A percentile compares a stretch with the other conserved stretches of the same genome.
Evolutionary conservation across 2,113 vertebrate species (phyloP).

Genomic region (Macroglossus sobrinus): DNA sequence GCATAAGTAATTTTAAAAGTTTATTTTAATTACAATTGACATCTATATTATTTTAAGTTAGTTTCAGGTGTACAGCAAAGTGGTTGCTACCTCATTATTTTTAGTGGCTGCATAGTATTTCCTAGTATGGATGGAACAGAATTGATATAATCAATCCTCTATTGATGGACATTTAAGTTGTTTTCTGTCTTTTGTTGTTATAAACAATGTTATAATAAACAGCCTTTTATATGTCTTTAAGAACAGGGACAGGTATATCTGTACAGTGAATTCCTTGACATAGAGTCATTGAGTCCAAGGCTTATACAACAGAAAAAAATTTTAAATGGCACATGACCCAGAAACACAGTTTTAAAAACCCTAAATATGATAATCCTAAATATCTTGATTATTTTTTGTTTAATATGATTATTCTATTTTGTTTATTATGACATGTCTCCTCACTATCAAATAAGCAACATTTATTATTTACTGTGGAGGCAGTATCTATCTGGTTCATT

Average conservation of each 20-base stretch:
- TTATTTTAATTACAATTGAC: too few relatives aligned
- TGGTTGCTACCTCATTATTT: not conserved
- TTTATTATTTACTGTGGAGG: not conserved
- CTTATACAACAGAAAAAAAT: not conserved
- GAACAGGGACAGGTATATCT: not conserved
- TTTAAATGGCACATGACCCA: not conserved
- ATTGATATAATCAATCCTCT: not conserved
- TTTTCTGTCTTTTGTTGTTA: not conserved
- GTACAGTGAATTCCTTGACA: not conserved
- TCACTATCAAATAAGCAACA: not conserved
- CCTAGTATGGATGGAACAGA: not conserved
- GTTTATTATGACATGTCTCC: not conserved
- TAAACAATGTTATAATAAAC: not conserved
- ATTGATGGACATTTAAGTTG: not conserved
- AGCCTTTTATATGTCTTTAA: not conserved
- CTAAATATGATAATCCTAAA: not conserved
- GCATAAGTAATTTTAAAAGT: too few relatives aligned
- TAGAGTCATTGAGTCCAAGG: not conserved
- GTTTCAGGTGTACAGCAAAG: too few relatives aligned
- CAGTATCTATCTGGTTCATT: not conserved
- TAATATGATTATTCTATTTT: not conserved
- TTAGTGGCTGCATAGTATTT: not conserved
- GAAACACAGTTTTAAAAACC: not conserved
- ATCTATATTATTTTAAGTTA: too few relatives aligned
- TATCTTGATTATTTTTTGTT: not conserved